Base-by-base conservation (phyloP, 2,888 invertebrate species). In the Trissolcus brochymenae region DNA sequence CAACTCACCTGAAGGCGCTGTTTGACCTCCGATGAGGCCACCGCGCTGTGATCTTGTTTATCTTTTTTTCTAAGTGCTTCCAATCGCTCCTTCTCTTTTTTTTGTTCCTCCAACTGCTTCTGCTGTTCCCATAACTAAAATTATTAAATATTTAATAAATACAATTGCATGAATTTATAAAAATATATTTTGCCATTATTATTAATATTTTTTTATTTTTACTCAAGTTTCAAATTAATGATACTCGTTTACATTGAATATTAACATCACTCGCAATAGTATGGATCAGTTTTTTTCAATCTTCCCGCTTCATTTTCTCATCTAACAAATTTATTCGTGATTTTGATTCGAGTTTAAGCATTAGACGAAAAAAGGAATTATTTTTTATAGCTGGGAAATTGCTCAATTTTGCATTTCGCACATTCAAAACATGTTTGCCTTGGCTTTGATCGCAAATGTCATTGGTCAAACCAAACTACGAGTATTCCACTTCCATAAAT, bases 21-120 rank as follows among this genome's bases (percentile, higher is more conserved):
- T 90, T 98, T 98, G 87, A 98, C 98, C 90, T 98, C 98, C 19
- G 96, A 94, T 81, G 98, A 98, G 81, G 98, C 98, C 86, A 97
- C 95, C 68, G 98, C 98, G 90, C 97, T 97, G 91, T 97, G 96
- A 89, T 97, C 97, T 87, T 95, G 95, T 89, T 97, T 97, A 90
- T 97, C 96, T 89, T 98, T 97, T 90, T 97, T 96, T 87, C 95
- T 93, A 84, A 97, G 92, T 81, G 95, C 94, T 86, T 97, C 96
- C 81, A 95, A 92, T 84, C 94, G 92, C 88, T 96, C 96, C 78
- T 96, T 92, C 89, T 96, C 95, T 84, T 94, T 92, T 74, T 93
- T 90, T 88, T 95, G 95, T 87, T 95, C 94, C 87, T 95, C 94
- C 89, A 94, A 92, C 82, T 94, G 92, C 87, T 95, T 95, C 90